Evolutionary conservation across 2,113 vertebrate genomes (phyloP).

Genomic region (Aptenodytes forsteri): DNA sequence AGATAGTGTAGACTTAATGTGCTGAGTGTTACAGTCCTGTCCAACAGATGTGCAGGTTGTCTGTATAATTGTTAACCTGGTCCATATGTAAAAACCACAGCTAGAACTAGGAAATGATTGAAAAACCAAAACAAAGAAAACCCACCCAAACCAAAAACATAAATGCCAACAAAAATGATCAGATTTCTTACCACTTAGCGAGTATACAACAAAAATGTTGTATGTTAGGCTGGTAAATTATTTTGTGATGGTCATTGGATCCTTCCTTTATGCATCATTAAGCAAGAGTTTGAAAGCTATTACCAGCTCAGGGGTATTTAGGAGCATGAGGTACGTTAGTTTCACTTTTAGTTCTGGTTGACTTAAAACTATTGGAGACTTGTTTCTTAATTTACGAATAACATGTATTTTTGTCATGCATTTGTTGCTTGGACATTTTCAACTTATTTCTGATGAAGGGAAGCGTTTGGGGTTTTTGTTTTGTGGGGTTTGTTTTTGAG

Average conservation of each 20-base stretch:
- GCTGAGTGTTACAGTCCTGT: neutral
- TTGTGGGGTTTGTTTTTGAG: no score
- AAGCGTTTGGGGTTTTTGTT: neutral
- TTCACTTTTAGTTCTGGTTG: neutral
- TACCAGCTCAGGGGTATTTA: fast-evolving
- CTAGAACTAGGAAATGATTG: neutral
- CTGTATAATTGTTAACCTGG: neutral
- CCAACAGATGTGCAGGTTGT: neutral
- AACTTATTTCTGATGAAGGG: neutral
- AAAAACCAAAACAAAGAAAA: neutral
- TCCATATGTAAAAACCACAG: neutral
- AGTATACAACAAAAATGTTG: neutral
- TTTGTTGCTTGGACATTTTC: neutral
- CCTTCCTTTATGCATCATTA: neutral
- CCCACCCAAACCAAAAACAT: fast-evolving
- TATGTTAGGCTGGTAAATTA: neutral
- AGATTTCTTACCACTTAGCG: neutral
- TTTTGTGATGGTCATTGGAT: neutral
- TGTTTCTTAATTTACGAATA: neutral
- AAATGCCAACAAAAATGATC: fast-evolving
- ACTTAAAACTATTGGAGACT: neutral
- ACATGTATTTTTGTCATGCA: neutral
- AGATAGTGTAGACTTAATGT: neutral
- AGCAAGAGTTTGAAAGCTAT: neutral
- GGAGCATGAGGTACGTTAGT: neutral